These are phyloP conservation scores for Saguinus midas DNA, from an alignment of 2,113 vertebrate species.

Conservation along the genomic window DNA sequence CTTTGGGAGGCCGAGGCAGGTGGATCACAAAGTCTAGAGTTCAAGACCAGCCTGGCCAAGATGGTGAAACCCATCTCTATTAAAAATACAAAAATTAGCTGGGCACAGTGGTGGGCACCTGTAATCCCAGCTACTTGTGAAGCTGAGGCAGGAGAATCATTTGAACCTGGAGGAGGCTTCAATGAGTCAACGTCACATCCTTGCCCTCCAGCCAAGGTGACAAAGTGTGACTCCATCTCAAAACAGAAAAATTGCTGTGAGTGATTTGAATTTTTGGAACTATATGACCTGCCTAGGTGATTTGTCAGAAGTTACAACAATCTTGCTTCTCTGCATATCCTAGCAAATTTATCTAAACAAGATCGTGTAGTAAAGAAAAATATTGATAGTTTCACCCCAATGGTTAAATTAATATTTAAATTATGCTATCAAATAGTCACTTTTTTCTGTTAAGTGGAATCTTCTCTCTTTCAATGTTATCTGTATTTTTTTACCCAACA, in stretches of 20 bases:
- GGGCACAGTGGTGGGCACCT: too few relatives aligned
- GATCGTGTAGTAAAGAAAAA: background rate
- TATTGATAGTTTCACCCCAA: background rate
- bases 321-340: background rate
- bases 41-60: too few relatives aligned
- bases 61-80: too few relatives aligned
- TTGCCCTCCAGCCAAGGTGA: too few relatives aligned
- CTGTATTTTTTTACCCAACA: background rate
- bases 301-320: background rate
- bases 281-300: background rate
- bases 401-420: background rate
- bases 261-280: background rate
- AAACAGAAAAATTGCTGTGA: background rate
- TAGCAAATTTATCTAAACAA: background rate
- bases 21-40: too few relatives aligned
- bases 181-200: accelerated
- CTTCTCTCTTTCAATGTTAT: background rate
- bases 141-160: too few relatives aligned
- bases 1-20: too few relatives aligned
- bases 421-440: background rate
- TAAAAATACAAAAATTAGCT: too few relatives aligned
- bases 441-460: background rate
- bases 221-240: too few relatives aligned
- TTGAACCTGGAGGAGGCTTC: too few relatives aligned
- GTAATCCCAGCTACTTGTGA: too few relatives aligned